Conservation (phyloP, 2,113 vertebrate genomes). For the Calonectris borealis region DNA sequence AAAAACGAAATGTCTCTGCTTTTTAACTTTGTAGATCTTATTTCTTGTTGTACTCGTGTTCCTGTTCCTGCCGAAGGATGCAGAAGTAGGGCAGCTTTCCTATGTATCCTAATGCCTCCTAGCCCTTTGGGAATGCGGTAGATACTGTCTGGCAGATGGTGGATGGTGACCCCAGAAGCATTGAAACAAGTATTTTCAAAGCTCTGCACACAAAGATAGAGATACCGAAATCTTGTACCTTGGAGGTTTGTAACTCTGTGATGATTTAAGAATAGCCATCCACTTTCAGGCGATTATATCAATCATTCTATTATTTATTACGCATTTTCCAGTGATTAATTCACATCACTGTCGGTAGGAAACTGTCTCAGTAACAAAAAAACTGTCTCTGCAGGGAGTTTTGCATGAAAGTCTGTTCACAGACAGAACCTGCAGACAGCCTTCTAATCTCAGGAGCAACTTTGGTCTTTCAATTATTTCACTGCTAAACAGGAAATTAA, state of each 20-base stretch:
- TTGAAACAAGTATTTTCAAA: background rate
- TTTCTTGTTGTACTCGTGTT: background rate
- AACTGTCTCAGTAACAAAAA: background rate
- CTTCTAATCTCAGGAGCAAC: constrained; percentile 7
- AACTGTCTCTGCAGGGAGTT: background rate
- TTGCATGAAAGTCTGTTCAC: background rate
- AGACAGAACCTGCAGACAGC: background rate
- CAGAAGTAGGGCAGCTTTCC: background rate
- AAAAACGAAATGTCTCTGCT: background rate
- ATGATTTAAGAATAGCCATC: background rate
- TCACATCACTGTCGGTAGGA: background rate
- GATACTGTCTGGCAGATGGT: background rate
- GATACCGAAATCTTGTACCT: background rate
- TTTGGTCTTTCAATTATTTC: constrained; percentile 10
- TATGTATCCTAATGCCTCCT: background rate
- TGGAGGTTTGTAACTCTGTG: background rate
- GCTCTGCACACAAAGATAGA: background rate
- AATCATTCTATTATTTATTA: background rate
- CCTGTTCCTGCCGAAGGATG: background rate
- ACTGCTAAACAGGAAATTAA: constrained; percentile 29
- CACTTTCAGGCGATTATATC: background rate
- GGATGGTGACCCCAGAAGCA: background rate
- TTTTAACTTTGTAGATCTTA: background rate
- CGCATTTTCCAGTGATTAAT: background rate
- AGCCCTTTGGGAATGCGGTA: background rate